Base-by-base conservation (phyloP, 2,888 invertebrate genomes). In the Rapana venosa region DNA sequence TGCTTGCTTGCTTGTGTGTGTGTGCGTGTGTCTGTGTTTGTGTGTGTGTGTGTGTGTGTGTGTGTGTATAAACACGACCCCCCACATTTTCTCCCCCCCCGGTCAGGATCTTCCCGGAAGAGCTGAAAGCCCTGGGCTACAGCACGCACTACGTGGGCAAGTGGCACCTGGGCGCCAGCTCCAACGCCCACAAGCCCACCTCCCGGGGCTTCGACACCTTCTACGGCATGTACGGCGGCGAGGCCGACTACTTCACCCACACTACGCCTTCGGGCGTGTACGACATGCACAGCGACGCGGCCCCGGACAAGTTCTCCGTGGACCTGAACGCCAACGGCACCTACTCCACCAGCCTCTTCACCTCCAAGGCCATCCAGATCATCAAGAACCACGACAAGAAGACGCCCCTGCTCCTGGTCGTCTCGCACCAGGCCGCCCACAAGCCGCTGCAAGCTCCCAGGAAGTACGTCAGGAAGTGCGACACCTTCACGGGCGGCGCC, bases 331-430 rank as follows among this genome's bases (percentile, higher is more conserved):
- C 92, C 70, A 93, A 91, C 88, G 93, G 93, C 0, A 91, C 87
- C 26, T 94, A 94, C 89, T 94, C 94, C 56, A 94, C 94, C 47
- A 93, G 93, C 79, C 88, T 94, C 81, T 94, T 94, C 92, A 92
- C 94, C 26, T 87, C 92, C 61, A 93, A 92, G 85, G 94, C 94
- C 26, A 92, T 93, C 61, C 91, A 94, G 74, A 92, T 95, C 36
- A 92, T 95, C 22, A 91, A 93, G 17, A 91, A 91, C 47, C 47
- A 47, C 47, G 47, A 47, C 47, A 47, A 47, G 47, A 47, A 47
- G 47, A 47, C 2, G 47, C 47, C 47, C 8, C 47, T 47, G 4
- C 8, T 47, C 47, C 47, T 47, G 4, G 47, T 47, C 47, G 8
- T 47, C 47, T 2, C 47, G 2, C 47, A 47, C 47, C 47, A 47